Conservation (phyloP, 2,797 vertebrate genomes). For the Simalia tracyae region DNA sequence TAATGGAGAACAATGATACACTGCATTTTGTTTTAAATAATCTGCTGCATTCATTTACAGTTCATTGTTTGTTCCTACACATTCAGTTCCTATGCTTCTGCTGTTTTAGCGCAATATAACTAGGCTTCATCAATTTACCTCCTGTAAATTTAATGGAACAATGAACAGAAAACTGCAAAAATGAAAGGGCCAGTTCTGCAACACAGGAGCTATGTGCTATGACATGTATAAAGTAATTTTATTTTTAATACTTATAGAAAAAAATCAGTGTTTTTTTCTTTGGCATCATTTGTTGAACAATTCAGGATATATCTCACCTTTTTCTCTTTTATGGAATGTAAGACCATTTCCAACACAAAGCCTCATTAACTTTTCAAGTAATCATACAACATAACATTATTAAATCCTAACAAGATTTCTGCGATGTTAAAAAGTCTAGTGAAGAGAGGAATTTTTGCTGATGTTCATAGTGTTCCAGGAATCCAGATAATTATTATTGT, state of each 20-base stretch:
- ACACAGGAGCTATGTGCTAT: slow-evolving; percentile 30
- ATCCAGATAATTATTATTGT: too few species aligned
- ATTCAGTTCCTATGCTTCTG: background rate
- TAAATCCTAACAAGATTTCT: background rate
- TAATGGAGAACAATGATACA: background rate
- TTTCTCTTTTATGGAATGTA: background rate
- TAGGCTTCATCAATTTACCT: too few species aligned
- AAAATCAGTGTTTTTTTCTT: slow-evolving; percentile 33
- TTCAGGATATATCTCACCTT: background rate
- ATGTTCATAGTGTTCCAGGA: too few species aligned
- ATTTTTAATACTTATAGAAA: slow-evolving; percentile 41
- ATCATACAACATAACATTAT: background rate
- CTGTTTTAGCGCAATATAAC: slow-evolving; percentile 1
- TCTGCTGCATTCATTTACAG: background rate
- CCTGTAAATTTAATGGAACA: slow-evolving; percentile 29
- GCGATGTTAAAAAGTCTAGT: background rate
- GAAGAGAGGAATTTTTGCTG: background rate
- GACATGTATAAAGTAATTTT: slow-evolving; percentile 35
- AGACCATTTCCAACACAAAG: background rate
- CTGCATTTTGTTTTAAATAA: background rate
- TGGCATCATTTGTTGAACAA: background rate
- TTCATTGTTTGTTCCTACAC: too few species aligned
- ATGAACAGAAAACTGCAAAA: slow-evolving; percentile 20
- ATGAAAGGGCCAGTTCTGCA: slow-evolving; percentile 9
- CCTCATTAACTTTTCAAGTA: background rate